Percentiles rank a stretch among this genome's conserved stretches.
Conservation (phyloP, 2,113 vertebrate species). For the Xerus inauris region DNA sequence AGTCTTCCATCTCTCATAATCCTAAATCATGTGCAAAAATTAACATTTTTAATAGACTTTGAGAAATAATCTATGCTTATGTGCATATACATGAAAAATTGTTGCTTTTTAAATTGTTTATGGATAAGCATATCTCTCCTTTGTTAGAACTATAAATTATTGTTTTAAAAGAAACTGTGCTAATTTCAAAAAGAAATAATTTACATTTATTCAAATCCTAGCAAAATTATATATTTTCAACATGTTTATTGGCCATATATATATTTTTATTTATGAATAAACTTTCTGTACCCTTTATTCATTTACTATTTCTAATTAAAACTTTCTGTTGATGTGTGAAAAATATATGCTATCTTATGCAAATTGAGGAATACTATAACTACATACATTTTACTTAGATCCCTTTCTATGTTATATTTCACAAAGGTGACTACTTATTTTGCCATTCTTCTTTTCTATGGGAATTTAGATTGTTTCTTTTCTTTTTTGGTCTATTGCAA, state of each 20-base stretch:
- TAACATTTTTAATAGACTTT: not conserved
- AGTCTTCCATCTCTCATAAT: not conserved
- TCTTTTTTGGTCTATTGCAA: not conserved
- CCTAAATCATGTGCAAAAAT: not conserved
- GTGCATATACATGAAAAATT: not conserved
- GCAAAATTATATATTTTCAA: not conserved
- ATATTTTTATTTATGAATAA: not conserved
- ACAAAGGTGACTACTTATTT: not conserved
- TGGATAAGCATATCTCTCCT: not conserved
- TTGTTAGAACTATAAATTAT: not conserved
- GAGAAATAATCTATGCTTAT: not conserved
- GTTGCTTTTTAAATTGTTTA: not conserved
- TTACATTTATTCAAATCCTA: not conserved
- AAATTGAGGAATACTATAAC: not conserved
- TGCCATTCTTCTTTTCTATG: not conserved
- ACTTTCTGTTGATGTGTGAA: not conserved
- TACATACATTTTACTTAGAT: not conserved
- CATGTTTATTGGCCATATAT: not conserved
- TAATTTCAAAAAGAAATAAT: not conserved
- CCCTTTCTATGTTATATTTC: not conserved
- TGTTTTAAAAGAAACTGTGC: not conserved
- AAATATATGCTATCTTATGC: not conserved
- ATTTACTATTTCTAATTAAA: not conserved
- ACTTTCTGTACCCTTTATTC: not conserved
- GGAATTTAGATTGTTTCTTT: not conserved